These are phyloP conservation scores for Mus caroli DNA, from an alignment of 2,797 vertebrate species.

Conservation along the genomic window DNA sequence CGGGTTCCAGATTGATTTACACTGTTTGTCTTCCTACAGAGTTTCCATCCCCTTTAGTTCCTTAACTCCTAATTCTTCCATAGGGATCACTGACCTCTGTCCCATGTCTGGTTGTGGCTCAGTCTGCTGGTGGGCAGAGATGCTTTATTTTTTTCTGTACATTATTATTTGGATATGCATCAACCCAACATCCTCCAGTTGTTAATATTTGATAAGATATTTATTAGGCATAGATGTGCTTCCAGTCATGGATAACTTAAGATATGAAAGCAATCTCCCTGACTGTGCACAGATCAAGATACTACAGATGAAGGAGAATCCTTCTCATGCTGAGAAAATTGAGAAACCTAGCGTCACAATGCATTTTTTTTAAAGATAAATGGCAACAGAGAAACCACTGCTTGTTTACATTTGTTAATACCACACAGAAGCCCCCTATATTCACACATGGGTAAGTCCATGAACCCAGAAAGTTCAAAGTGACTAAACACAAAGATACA, in stretches of 20 bases:
- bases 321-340: not conserved
- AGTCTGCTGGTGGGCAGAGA: too few relatives aligned
- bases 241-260: not conserved
- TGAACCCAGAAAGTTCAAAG: not conserved
- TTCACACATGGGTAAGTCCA: too few relatives aligned
- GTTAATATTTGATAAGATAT: not conserved
- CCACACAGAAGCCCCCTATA: not conserved
- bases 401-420: not conserved
- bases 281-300: not conserved
- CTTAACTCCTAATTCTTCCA: too few relatives aligned
- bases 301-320: accelerated
- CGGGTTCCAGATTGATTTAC: too few relatives aligned
- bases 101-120: too few relatives aligned
- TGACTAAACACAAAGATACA: not conserved
- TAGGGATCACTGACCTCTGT: too few relatives aligned
- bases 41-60: too few relatives aligned
- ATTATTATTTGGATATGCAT: not conserved
- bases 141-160: not conserved
- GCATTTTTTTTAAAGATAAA: too few relatives aligned
- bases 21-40: too few relatives aligned
- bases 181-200: not conserved
- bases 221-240: not conserved
- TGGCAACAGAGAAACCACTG: not conserved
- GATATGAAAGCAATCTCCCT: not conserved
- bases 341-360: not conserved